phyloP scores from a whole-genome alignment of 2,888 invertebrate species.

The Cephus pygmeus region DNA sequence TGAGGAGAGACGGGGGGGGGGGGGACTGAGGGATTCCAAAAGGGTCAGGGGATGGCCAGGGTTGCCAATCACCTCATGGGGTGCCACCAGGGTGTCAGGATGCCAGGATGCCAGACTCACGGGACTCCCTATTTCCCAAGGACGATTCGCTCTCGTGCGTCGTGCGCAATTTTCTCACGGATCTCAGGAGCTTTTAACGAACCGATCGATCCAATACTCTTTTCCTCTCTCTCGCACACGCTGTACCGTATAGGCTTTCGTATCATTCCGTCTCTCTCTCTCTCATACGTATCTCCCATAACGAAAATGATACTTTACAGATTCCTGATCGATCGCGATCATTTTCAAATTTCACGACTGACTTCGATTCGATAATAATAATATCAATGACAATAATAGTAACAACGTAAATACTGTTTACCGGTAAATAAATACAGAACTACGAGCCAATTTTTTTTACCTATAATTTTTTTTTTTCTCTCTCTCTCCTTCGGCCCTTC shows the following conservation, averaged over 20 bases:
- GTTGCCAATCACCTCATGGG: neutral
- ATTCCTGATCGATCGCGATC: neutral
- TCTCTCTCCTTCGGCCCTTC: too few relatives aligned
- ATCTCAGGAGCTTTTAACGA: neutral
- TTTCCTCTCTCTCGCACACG: neutral
- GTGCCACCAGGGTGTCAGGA: neutral
- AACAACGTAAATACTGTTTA: neutral
- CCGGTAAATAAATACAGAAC: neutral
- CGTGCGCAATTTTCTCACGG: neutral
- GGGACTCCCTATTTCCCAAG: neutral
- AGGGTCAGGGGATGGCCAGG: neutral
- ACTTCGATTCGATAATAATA: neutral
- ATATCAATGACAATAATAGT: neutral
- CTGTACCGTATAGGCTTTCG: neutral
- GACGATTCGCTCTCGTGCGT: neutral
- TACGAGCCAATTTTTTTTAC: neutral
- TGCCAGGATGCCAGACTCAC: neutral
- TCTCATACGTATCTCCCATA: neutral
- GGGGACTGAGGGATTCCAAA: neutral
- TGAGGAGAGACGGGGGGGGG: neutral
- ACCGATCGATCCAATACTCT: neutral
- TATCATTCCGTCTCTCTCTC: neutral
- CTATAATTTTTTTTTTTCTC: neutral
- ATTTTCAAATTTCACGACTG: neutral
- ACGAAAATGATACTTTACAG: neutral